A percentile compares a stretch with the other conserved stretches of the same genome.
These are phyloP conservation scores for Eupithecia dodoneata DNA, from an alignment of 2,888 invertebrate species.

Conservation along the genomic window DNA sequence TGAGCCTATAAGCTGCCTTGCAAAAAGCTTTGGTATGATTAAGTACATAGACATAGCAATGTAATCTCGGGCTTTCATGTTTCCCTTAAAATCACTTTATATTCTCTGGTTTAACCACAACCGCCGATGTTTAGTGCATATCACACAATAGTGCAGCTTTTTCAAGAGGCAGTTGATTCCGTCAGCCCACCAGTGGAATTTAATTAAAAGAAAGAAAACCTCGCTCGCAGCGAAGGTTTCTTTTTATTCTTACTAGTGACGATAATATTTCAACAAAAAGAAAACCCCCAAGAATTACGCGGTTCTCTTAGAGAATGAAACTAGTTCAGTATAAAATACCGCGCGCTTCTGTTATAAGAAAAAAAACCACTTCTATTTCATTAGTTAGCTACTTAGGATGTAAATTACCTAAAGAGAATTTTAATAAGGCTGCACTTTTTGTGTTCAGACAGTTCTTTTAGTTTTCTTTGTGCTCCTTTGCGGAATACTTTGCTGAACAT, in stretches of 20 bases:
- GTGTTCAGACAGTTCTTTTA: constrained; percentile 47
- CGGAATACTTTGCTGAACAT: constrained; percentile 24
- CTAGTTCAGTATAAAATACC: constrained; percentile 45
- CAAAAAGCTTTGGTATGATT: constrained; percentile 52
- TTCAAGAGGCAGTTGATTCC: constrained; percentile 40
- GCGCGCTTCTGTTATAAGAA: constrained; percentile 39
- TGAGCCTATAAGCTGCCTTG: constrained; percentile 55
- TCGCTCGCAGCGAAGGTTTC: constrained; percentile 8
- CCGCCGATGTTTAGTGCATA: constrained; percentile 31
- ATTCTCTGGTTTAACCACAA: constrained; percentile 7
- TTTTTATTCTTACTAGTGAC: constrained; percentile 35
- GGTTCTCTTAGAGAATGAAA: constrained; percentile 46
- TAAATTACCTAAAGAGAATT: constrained; percentile 53
- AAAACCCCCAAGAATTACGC: constrained; percentile 47
- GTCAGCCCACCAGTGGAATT: constrained; percentile 54
- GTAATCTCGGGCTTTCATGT: constrained; percentile 22
- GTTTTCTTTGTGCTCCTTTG: constrained; percentile 55
- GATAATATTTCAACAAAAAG: constrained; percentile 55
- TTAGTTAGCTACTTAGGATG: constrained; percentile 51
- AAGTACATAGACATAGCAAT: constrained; percentile 43
- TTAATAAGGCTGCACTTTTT: constrained; percentile 54
- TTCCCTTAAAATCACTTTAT: constrained; percentile 34
- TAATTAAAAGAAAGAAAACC: constrained; percentile 60
- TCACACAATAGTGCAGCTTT: constrained; percentile 33
- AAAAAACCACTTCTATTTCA: constrained; percentile 44